A percentile compares a stretch with the other conserved stretches of the same genome.
Conservation (phyloP, 1,140 invertebrate species). For the Orchestia grillus region DNA sequence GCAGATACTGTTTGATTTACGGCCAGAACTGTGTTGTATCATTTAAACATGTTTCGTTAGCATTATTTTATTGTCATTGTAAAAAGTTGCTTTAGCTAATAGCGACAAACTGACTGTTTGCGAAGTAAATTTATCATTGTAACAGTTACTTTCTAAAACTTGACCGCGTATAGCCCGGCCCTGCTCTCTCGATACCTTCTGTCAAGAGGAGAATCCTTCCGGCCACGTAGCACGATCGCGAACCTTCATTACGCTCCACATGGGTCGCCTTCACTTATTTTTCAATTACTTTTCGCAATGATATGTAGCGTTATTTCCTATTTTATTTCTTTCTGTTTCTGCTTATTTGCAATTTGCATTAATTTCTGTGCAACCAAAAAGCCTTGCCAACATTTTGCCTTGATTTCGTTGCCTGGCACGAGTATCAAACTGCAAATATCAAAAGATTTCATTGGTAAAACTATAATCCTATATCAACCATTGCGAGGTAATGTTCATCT, state of each 20-base stretch:
- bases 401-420: neutral
- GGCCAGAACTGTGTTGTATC: slow-evolving; percentile 10
- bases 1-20: neutral
- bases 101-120: neutral
- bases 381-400: neutral
- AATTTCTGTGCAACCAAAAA: neutral
- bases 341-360: neutral
- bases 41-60: neutral
- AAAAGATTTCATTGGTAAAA: slow-evolving; percentile 12
- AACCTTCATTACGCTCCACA: neutral
- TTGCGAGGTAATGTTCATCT: neutral
- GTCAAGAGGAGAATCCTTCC: neutral
- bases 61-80: slow-evolving; percentile 44
- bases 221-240: neutral
- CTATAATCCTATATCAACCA: neutral
- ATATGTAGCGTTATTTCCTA: neutral
- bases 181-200: neutral
- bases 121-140: neutral
- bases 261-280: neutral
- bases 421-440: slow-evolving; percentile 34
- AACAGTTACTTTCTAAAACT: neutral
- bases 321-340: neutral
- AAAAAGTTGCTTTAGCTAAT: slow-evolving; percentile 47
- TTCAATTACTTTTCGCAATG: neutral
- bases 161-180: neutral